Evolutionary conservation across 2,113 vertebrate genomes (phyloP).

Genomic region (Caranx melampygus): DNA sequence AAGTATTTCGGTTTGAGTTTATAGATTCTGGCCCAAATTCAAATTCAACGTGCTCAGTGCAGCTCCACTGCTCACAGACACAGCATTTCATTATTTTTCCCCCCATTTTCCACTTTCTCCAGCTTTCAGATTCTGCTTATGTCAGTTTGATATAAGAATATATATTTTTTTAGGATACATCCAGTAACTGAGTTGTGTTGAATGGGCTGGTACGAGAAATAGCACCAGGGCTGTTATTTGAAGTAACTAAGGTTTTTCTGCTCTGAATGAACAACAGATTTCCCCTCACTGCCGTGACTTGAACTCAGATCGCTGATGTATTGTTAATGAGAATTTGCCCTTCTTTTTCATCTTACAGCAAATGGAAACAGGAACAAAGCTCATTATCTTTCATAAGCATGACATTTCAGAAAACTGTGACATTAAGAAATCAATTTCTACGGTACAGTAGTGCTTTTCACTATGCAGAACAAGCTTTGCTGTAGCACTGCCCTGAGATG

Average conservation of each 20-base stretch:
- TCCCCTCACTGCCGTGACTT: slow-evolving; percentile 45
- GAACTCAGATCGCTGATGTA: slow-evolving; percentile 57
- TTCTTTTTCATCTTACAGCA: slow-evolving; percentile 61
- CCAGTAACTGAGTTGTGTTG: background rate
- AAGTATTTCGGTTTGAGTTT: slow-evolving; percentile 1
- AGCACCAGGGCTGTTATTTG: background rate
- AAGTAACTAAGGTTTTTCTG: slow-evolving; percentile 42
- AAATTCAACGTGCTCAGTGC: background rate
- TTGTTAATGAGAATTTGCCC: slow-evolving; percentile 67
- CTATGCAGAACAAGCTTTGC: slow-evolving; percentile 54
- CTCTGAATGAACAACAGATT: slow-evolving; percentile 47
- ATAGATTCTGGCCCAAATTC: slow-evolving; percentile 1
- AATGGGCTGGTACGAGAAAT: background rate
- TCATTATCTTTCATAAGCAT: slow-evolving; percentile 72
- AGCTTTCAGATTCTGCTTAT: background rate
- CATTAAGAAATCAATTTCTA: slow-evolving; percentile 76
- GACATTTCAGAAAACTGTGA: slow-evolving; percentile 73
- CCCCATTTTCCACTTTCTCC: background rate
- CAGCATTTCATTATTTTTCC: background rate
- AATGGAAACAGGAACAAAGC: slow-evolving; percentile 65
- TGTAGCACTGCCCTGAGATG: slow-evolving; percentile 55
- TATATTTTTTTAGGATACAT: background rate
- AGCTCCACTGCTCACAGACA: background rate
- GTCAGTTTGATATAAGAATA: background rate
- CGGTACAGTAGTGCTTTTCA: slow-evolving; percentile 47